Base-by-base conservation (phyloP, 2,797 vertebrate genomes). In the Hirundo rustica region DNA sequence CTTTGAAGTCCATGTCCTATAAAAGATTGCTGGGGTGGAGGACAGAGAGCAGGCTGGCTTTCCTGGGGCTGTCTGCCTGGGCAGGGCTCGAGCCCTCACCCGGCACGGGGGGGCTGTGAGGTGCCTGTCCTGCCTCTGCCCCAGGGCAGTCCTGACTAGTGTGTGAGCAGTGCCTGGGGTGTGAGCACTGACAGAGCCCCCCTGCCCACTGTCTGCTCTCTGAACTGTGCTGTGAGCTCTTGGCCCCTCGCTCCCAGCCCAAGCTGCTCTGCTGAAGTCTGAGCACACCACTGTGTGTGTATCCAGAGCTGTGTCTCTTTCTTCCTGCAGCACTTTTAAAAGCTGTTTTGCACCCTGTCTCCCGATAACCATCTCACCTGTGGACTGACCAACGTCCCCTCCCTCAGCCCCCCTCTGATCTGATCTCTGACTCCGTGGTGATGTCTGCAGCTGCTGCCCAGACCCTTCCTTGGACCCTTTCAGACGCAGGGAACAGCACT, bases 1-100 rank as follows among this genome's bases (percentile, higher is more conserved):
- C 94, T 96, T 96, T 95, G 94, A 93, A 95, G 91, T 80, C 61
- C 32, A 10, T 88, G 88, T 76, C 70, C 64, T 76, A 0, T 55
- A 66, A 81, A 0, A 70, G 85, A 81, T 90, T 78, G 36, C 77
- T 93, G 92, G 70, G 21, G 10, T 15, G 77, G 74, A 88, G 83
- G 85, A 90, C 53, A 64, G 80, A 53, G 81, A 88, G 71, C 81
- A 57, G 75, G 23, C 85, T 92, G 89, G 18, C 55, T 86, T 64
- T 53, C 27, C 51, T 42, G 65, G 47, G 40, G 55, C 47, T 2
- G 13, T 76, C 51, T 51, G 81, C 51, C 77, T 89, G 55, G 60
- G 67, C 26, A 16, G 50, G 76, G 68, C 45, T 74, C 12, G 23
- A 55, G 74, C 55, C 17, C 66, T 85, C 23, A 21, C 17, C 42